Evolutionary conservation across 2,113 vertebrate genomes (phyloP), one percentile per base, ranked within the genome.

Genomic region (Triplophysa rosa): DNA sequence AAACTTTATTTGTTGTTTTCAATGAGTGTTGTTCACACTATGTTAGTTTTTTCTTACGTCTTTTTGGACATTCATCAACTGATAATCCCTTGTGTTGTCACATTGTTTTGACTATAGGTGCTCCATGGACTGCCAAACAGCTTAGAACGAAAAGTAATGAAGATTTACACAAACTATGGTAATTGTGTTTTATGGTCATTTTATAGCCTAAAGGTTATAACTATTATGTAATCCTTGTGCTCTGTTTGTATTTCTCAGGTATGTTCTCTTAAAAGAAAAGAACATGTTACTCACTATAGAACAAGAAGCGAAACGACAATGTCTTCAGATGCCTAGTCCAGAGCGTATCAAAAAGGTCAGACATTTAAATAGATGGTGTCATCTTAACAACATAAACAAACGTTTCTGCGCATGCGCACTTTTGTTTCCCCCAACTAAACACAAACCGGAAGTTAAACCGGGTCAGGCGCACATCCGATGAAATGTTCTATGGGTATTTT

Each of bases 81-180:
- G 10, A 40, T 47, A 9, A 13, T 17, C 19, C 0, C 4, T 64
- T 52, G 2, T 61, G 49, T 58, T 66, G 6, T 79, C 21, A 37
- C 21, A 6, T 85, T 78, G 75, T 37, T 58, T 77, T 76, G 4
- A 11, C 77, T 42, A 8, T 74, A 99, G 98, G 95, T 56, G 95
- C 95, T 83, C 90, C 95, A 0, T 99, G 98, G 98, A 94, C 95
- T 1, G 90, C 93, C 80, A 95, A 94, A 82, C 96, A 95, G 11
- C 90, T 99, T 47, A 92, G 98, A 85, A 89, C 91, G 42, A 99
- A 99, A 89, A 97, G 95, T 81, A 98, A 93, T 37, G 95, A 97
- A 90, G 97, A 99, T 82, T 90, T 99, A 73, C 98, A 99, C 90
- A 98, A 98, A 86, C 95, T 99, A 37, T 99, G 98, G 98, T 98